Evolutionary conservation across 23 tunicate genomes (phyloP), one percentile per base, ranked within the genome.

Genomic region (Trididemnum clinides): DNA sequence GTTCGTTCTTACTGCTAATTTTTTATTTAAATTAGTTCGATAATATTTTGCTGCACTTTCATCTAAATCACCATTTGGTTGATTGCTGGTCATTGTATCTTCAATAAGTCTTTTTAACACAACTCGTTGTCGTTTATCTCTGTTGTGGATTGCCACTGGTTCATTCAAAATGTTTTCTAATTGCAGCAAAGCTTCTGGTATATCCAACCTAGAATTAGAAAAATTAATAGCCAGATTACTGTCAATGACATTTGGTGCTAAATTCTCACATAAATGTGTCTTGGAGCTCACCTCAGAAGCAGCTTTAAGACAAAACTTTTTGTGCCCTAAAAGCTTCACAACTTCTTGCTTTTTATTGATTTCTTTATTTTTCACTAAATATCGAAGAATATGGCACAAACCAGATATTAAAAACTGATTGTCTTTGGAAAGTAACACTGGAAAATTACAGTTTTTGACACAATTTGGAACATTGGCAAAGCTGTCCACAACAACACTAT

Each of bases 91-190:
- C 34, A 25, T 1, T 34, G 33, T 39, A 33, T 6, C 62, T 31
- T 54, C 57, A 23, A 82, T 64, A 31, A 86, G 63, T 71, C 51
- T 71, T 32, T 91, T 78, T 15, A 97, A 33, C 33, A 97, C 71
- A 28, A 82, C 73, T 57, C 99, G 49, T 82, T 97, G 99, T 38
- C 85, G 38, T 71, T 97, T 97, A 78, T 97, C 99, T 71, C 77
- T 81, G 71, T 97, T 97, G 88, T 97, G 99, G 12, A 92, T 94
- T 10, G 87, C 81, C 5, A 97, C 85, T 0, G 99, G 99, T 58
- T 86, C 80, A 19, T 50, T 33, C 80, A 97, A 28, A 7, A 91
- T 50, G 0, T 27, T 26, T 69, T 97, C 97, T 49, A 91, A 75
- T 10, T 71, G 36, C 1, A 25, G 5, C 30, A 96, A 33, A 6